Evolutionary conservation across 2,888 invertebrate species (phyloP), one percentile per base, ranked within the genome.

Genomic region (Noctua janthe): DNA sequence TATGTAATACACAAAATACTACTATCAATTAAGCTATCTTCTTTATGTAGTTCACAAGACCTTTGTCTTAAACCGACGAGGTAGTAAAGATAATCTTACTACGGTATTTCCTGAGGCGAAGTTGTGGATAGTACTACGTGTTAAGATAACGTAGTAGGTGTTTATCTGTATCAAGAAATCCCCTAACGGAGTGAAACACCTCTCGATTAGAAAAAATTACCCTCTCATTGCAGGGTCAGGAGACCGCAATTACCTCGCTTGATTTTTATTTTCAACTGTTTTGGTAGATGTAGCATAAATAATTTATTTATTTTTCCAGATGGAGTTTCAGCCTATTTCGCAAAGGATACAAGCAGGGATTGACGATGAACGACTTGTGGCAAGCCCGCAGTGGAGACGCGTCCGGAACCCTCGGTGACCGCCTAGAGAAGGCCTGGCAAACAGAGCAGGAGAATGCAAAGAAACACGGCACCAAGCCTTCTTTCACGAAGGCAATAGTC

Each of bases 301-400:
- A 10, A 17, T 20, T 4, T 39, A 8, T 69, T 13, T 43, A 2
- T 20, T 29, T 97, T 81, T 80, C 47, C 69, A 89, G 89, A 80
- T 89, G 89, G 89, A 89, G 85, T 66, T 88, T 89, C 82, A 97
- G 97, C 17, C 95, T 97, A 79, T 97, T 97, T 89, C 96, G 95
- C 90, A 96, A 97, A 90, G 98, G 98, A 54, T 97, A 95, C 85
- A 94, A 95, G 75, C 95, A 97, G 80, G 97, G 97, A 86, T 92
- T 98, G 72, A 97, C 97, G 87, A 89, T 97, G 3, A 97, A 97
- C 88, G 97, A 98, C 92, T 92, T 98, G 20, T 97, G 97, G 92
- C 97, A 97, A 90, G 95, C 97, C 23, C 93, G 97, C 20, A 92
- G 94, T 39, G 93, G 94, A 39, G 98, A 98, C 92, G 92, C 95